These are phyloP conservation scores for Tribolium freemani DNA, from an alignment of 2,888 invertebrate genomes.

Conservation along the genomic window DNA sequence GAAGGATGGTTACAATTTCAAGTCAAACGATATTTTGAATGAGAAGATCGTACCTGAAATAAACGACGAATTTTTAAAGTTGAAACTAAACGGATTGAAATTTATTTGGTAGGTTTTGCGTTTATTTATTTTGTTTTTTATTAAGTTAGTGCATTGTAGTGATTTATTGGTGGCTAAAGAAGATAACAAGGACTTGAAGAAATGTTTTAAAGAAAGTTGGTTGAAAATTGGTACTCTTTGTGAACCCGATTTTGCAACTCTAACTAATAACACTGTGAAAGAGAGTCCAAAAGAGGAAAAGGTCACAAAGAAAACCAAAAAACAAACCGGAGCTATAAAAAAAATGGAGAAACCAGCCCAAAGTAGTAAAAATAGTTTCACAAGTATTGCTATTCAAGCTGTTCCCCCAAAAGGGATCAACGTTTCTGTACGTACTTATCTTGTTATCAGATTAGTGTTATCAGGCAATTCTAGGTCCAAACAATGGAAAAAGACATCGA, in stretches of 20 bases:
- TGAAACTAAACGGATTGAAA: constrained; percentile 21
- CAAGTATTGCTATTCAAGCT: constrained; percentile 6
- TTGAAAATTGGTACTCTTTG: constrained; percentile 22
- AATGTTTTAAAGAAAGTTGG: constrained; percentile 16
- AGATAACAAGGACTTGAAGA: constrained; percentile 9
- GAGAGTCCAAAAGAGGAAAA: neutral
- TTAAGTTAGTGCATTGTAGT: neutral
- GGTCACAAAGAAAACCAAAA: neutral
- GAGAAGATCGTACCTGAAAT: constrained; percentile 27
- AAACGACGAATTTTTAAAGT: constrained; percentile 30
- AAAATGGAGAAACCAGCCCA: constrained; percentile 4
- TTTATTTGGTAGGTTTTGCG: constrained; percentile 17
- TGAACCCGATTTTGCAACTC: constrained; percentile 12
- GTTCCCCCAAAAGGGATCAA: neutral
- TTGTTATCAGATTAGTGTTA: neutral
- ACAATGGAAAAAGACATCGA: constrained; percentile 26
- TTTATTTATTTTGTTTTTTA: neutral
- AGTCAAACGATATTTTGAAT: constrained; percentile 26
- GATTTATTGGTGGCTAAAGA: constrained; percentile 12
- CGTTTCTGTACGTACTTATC: neutral
- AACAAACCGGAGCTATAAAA: constrained; percentile 13
- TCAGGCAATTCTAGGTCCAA: constrained; percentile 22
- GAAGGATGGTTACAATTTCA: constrained; percentile 33
- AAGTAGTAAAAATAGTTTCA: neutral
- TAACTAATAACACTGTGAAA: neutral